Evolutionary conservation across 2,113 vertebrate genomes (phyloP), one percentile per base, ranked within the genome.

Genomic region (Pitta sordida): DNA sequence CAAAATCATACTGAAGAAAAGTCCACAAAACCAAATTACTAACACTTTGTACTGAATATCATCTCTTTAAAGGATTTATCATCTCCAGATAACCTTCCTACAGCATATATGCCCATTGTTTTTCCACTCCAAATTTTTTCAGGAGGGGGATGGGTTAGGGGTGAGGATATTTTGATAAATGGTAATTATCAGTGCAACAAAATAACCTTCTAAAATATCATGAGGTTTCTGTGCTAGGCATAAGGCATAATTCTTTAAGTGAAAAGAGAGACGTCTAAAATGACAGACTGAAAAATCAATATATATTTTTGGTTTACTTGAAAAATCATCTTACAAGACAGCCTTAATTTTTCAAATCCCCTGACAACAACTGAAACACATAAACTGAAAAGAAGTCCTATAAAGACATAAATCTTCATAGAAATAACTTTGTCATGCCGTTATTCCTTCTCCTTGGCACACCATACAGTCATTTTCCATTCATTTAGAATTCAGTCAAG

Each of bases 401-500:
- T 63, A 46, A 69, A 76, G 62, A 83, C 22, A 83, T 92, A 85
- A 92, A 85, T 93, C 84, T 83, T 91, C 48, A 79, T 48, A 84
- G 49, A 93, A 96, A 91, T 62, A 71, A 32, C 19, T 90, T 88
- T 78, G 17, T 81, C 59, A 44, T 76, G 59, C 70, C 51, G 74
- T 96, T 89, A 94, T 89, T 91, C 37, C 77, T 82, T 27, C 37
- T 84, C 29, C 32, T 87, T 79, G 44, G 89, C 49, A 93, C 92
- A 79, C 48, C 44, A 48, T 43, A 46, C 67, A 71, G 88, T 92
- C 69, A 87, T 89, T 95, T 91, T 91, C 78, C 67, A 94, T 90
- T 93, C 46, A 89, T 96, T 94, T 95, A 95, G 51, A 92, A 92
- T 95, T 94, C 74, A 93, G 92, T 82, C 73, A 95, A 95, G 69